Conservation (phyloP, 2,888 invertebrate species). For the Papilio protenor region DNA sequence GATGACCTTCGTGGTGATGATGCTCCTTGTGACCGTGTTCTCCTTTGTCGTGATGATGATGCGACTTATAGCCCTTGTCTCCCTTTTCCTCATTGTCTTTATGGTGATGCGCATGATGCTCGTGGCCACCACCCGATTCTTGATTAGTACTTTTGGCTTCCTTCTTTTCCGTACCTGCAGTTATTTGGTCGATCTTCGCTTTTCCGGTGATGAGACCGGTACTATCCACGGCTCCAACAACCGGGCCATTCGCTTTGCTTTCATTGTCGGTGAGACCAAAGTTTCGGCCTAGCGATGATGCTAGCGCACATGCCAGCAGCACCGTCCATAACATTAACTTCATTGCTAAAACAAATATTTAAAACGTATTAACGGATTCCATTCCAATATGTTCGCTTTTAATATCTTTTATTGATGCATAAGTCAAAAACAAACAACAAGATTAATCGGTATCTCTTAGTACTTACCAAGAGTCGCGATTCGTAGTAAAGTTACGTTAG, state of each 20-base stretch:
- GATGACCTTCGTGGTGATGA: constrained; percentile 90
- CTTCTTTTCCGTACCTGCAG: constrained; percentile 81
- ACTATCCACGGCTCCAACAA: constrained; percentile 44
- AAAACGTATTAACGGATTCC: neutral
- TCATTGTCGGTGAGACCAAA: constrained; percentile 60
- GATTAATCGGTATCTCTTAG: neutral
- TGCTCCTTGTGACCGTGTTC: constrained; percentile 91
- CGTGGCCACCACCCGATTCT: constrained; percentile 88
- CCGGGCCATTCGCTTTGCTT: constrained; percentile 46
- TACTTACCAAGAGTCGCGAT: constrained; percentile 62
- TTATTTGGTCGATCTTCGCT: constrained; percentile 67
- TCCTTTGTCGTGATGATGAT: constrained; percentile 91
- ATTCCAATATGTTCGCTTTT: neutral
- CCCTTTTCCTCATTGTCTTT: constrained; percentile 90
- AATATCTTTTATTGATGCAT: neutral
- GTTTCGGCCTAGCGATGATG: constrained; percentile 66
- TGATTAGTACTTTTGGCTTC: constrained; percentile 80
- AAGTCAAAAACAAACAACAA: constrained; percentile 12
- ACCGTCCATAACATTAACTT: constrained; percentile 65
- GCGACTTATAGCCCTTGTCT: constrained; percentile 90
- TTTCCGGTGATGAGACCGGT: constrained; percentile 48
- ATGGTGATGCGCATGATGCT: constrained; percentile 88
- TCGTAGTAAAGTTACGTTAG: constrained; percentile 62
- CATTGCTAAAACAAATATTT: constrained; percentile 58
- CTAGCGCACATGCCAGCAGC: constrained; percentile 63